Evolutionary conservation across 2,888 invertebrate genomes (phyloP).

Genomic region (Lithophane socia): DNA sequence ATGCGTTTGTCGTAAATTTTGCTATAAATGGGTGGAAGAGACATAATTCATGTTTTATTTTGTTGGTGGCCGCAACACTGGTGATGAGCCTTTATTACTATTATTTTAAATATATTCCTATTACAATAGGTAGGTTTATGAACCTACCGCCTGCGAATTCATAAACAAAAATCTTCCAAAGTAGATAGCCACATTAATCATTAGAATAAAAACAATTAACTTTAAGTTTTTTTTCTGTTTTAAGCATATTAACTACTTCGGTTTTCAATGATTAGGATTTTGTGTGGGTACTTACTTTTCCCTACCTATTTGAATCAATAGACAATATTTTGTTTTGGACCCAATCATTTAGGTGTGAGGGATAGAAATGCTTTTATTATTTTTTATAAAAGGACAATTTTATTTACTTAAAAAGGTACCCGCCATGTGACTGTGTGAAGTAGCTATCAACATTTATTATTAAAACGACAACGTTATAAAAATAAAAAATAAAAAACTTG

Average conservation of each 20-base stretch:
- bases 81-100: not conserved
- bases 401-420: too few species aligned
- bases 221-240: not conserved
- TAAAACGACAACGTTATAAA: slow-evolving; percentile 30
- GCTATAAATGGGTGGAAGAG: slow-evolving; percentile 45
- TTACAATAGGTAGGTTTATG: not conserved
- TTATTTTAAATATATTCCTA: not conserved
- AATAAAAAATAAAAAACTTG: slow-evolving; percentile 35
- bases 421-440: slow-evolving; percentile 7
- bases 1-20: slow-evolving; percentile 75
- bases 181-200: not conserved
- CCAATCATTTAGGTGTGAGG: not conserved
- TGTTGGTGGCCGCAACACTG: slow-evolving; percentile 36
- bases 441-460: slow-evolving; percentile 21
- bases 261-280: not conserved
- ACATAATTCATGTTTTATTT: slow-evolving; percentile 59
- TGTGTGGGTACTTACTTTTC: not conserved
- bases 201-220: not conserved
- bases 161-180: not conserved
- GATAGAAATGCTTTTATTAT: not conserved
- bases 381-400: not conserved
- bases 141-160: not conserved
- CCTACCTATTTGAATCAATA: not conserved
- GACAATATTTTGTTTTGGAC: not conserved
- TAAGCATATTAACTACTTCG: not conserved